Percentiles rank a stretch among this genome's conserved stretches.
These are phyloP conservation scores for Drymodes brunneopygia DNA, from an alignment of 2,113 vertebrate genomes.

Conservation along the genomic window DNA sequence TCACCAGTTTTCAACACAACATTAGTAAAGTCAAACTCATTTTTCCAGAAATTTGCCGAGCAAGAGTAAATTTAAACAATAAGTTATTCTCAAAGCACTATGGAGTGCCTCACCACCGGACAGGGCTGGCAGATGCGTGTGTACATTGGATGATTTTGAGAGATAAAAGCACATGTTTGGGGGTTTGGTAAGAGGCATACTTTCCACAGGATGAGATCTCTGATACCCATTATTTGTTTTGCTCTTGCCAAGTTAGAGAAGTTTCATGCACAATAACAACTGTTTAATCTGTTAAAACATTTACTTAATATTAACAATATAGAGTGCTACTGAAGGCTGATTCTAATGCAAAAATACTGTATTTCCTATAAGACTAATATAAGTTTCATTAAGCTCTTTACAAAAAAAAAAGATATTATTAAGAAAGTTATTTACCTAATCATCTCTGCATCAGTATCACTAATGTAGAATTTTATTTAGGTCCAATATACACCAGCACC, in stretches of 20 bases:
- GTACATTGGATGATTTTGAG: not conserved
- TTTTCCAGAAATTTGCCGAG: not conserved
- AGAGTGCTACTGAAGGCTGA: not conserved
- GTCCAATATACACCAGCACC: not conserved
- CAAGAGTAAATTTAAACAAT: not conserved
- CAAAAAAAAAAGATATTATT: not conserved
- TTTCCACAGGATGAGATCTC: constrained; percentile 53
- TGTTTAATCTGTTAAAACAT: not conserved
- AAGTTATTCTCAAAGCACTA: not conserved
- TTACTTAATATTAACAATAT: not conserved
- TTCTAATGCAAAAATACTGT: not conserved
- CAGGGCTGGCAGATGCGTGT: not conserved
- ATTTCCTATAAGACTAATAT: not conserved
- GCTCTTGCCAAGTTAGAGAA: not conserved
- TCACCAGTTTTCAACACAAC: not conserved
- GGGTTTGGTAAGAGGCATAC: not conserved
- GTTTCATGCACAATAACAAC: not conserved
- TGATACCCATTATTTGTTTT: constrained; percentile 16
- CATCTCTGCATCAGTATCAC: not conserved
- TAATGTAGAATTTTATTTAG: not conserved
- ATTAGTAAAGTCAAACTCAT: not conserved
- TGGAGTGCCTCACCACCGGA: not conserved
- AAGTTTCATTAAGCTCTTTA: not conserved
- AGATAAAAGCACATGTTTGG: constrained; percentile 15
- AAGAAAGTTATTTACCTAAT: not conserved